Conservation (phyloP, 1,140 invertebrate genomes). For the Vanessa tameamea region DNA sequence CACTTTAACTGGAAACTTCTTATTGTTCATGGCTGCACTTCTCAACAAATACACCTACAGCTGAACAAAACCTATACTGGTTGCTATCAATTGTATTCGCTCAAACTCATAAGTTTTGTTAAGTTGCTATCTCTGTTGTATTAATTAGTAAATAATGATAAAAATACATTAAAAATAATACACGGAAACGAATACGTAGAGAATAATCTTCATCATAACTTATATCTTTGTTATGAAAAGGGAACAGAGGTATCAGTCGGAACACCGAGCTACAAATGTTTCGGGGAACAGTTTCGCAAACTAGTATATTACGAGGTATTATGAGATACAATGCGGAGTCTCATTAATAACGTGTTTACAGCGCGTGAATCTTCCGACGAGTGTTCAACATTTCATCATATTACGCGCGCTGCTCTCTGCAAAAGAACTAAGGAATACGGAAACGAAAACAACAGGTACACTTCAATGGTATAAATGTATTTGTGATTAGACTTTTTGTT, state of each 20-base stretch:
- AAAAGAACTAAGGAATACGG: background rate
- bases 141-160: no score
- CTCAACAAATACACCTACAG: no score
- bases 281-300: background rate
- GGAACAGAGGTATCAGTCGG: background rate
- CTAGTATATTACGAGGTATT: background rate
- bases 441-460: background rate
- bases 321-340: constrained; percentile 7
- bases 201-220: background rate
- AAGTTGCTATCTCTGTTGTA: no score
- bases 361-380: background rate
- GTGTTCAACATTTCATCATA: background rate
- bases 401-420: background rate
- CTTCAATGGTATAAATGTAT: background rate
- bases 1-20: constrained; percentile 18
- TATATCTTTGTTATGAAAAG: background rate
- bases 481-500: no score
- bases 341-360: constrained; percentile 10
- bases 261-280: background rate
- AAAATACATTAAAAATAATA: no score
- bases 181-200: no score
- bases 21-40: constrained; percentile 13
- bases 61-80: no score
- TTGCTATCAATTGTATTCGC: no score
- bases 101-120: no score